Evolutionary conservation across 2,888 invertebrate genomes (phyloP).

Genomic region (Chironomus riparius): DNA sequence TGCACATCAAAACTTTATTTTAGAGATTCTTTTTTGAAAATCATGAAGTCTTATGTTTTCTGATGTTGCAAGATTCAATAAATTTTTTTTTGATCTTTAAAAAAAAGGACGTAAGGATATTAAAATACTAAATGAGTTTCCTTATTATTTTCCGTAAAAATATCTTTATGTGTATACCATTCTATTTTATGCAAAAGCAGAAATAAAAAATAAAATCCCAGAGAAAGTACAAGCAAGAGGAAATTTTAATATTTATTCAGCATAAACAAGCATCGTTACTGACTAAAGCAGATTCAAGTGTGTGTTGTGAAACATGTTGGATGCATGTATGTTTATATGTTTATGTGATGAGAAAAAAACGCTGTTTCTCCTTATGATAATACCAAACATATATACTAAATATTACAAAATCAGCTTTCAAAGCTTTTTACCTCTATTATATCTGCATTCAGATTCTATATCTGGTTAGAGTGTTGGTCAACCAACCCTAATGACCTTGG

Average conservation of each 20-base stretch:
- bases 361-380: no score
- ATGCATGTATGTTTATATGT: background rate
- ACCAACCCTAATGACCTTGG: no score
- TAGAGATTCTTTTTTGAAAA: background rate
- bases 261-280: constrained; percentile 21
- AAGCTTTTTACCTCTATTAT: no score
- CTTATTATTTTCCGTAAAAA: background rate
- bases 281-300: background rate
- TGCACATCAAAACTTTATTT: background rate
- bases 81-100: background rate
- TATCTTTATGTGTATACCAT: no score
- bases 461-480: no score
- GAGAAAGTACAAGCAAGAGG: background rate
- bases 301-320: background rate
- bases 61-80: no score
- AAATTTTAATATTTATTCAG: constrained; percentile 22
- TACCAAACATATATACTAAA: no score
- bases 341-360: background rate
- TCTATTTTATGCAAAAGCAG: no score
- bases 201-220: background rate
- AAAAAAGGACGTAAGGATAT: background rate
- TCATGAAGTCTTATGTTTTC: constrained; percentile 20
- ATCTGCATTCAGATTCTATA: no score
- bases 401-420: no score
- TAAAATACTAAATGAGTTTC: background rate